Base-by-base conservation (phyloP, 2,113 vertebrate species). In the Apodemus speciosus region DNA sequence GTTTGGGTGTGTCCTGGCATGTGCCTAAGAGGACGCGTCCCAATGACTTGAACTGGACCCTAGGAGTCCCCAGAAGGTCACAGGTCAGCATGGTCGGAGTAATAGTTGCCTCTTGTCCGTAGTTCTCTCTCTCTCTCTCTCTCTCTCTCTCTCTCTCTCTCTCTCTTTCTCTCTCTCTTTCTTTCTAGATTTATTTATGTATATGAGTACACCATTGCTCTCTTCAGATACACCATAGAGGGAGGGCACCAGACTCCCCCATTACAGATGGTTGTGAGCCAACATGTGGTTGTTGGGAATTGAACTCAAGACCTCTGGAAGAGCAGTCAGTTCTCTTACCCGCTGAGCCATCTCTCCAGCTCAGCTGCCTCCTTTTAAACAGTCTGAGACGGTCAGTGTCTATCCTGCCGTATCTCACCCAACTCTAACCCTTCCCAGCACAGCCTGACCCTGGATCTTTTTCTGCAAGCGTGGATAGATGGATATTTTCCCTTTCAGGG, bases 41-140 rank as follows among this genome's bases (percentile, higher is more conserved):
- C 81, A 58, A 79, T 32, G 76, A 69, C 94, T 73, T 32, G 81
- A 84, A 83, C 72, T 40, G 46, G 93, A 94, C 96, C 93, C 94
- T 90, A 76, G 56, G 92, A 94, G 86, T 93, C 86, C 58, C 62
- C 91, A 85, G 83, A 43, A 77, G 86, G 94, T 95, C 77, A 60
- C 38, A 84, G 85, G 62, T 83, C 93, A 86, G 9, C 88, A 94
- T 88, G 90, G 94, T 96, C 83, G 58, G 69, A 71, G 83, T 92
- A 90, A 80, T 94, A 69, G 68, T 88, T 89, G 81, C 92, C 72
- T 92, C 94, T 83, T 69, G 62, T 62, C 93, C 60, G 62, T 40
- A 66, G 40, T 56, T 86, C 32, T 77, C 81, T 46, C 6, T 46
- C 6, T 46, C 43, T n/a, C n/a, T n/a, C n/a, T n/a, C n/a, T n/a